Evolutionary conservation across 2,888 invertebrate species (phyloP).

Genomic region (Eilema sororculum): DNA sequence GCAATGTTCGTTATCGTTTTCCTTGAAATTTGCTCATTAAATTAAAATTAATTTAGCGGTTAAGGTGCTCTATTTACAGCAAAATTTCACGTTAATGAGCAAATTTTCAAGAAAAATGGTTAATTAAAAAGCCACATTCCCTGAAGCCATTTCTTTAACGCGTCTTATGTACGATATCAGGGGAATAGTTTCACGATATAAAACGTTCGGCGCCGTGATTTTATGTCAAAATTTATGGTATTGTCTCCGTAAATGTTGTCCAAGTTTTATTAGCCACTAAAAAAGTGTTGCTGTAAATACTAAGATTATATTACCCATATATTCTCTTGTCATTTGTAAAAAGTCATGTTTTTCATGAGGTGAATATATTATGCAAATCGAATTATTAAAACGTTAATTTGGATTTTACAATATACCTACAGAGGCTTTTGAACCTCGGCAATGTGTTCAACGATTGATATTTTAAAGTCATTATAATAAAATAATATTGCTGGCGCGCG

Average conservation of each 20-base stretch:
- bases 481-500: conserved; percentile 58
- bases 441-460: conserved; percentile 55
- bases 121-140: conserved; percentile 58
- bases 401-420: conserved; percentile 49
- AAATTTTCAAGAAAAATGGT: conserved; percentile 46
- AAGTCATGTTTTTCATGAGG: conserved; percentile 28
- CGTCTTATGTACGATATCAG: conserved; percentile 65
- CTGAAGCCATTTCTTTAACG: conserved; percentile 68
- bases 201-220: conserved; percentile 81
- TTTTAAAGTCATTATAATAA: conserved; percentile 62
- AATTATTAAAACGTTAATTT: conserved; percentile 34
- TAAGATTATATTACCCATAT: conserved; percentile 63
- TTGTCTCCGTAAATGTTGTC: conserved; percentile 83
- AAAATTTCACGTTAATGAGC: conserved; percentile 27
- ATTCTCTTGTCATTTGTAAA: conserved; percentile 25
- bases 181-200: conserved; percentile 71
- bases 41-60: conserved; percentile 4
- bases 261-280: conserved; percentile 75
- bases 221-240: conserved; percentile 83
- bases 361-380: conserved; percentile 46
- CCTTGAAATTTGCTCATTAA: not conserved
- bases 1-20: no score
- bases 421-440: conserved; percentile 58
- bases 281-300: conserved; percentile 54
- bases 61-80: not conserved